Conservation (phyloP, 2,888 invertebrate genomes). For the Rhimphoctona megacephalus region DNA sequence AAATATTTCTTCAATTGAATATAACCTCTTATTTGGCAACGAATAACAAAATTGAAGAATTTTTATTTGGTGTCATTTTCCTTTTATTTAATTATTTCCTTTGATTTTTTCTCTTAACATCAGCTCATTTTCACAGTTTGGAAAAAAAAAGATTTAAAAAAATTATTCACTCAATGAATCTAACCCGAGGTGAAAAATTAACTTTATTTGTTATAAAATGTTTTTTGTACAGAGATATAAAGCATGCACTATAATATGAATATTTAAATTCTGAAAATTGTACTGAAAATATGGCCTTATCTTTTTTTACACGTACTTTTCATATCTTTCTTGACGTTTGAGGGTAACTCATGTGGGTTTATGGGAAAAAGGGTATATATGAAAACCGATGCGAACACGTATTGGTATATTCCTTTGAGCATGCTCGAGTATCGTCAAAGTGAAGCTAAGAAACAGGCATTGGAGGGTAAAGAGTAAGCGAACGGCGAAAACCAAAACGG, state of each 20-base stretch:
- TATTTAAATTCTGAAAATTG: not conserved
- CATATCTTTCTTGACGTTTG: not conserved
- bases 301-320: not conserved
- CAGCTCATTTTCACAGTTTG: too few relatives aligned
- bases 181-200: too few relatives aligned
- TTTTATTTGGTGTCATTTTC: not conserved
- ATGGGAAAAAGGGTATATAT: not conserved
- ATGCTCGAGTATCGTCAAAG: conserved; percentile 27
- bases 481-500: conserved; percentile 20
- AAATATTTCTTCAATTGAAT: too few relatives aligned
- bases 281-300: not conserved
- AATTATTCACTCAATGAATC: too few relatives aligned
- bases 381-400: conserved; percentile 1
- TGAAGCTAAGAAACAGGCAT: conserved; percentile 29
- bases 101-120: not conserved
- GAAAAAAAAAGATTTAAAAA: too few relatives aligned
- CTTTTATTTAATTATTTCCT: not conserved
- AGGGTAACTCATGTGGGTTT: conserved; percentile 5
- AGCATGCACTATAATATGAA: not conserved
- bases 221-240: too few relatives aligned
- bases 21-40: too few relatives aligned
- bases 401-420: conserved; percentile 42
- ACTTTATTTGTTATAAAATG: too few relatives aligned
- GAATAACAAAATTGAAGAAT: too few relatives aligned
- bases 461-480: conserved; percentile 12